Base-by-base conservation (phyloP, 1,140 invertebrate species). In the Penaeus chinensis region DNA sequence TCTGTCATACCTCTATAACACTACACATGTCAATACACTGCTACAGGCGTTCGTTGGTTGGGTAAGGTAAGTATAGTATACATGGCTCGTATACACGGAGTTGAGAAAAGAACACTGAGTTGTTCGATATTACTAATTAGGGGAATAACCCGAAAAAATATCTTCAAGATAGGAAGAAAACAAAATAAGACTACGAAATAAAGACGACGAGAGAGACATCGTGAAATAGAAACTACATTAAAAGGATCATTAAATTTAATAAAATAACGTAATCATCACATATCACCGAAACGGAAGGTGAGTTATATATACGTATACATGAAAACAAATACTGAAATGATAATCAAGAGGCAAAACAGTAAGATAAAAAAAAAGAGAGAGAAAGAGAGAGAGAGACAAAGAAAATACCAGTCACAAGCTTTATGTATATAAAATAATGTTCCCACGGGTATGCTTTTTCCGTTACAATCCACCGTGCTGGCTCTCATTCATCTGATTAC, bases 31-130 rank as follows among this genome's bases (percentile, higher is more conserved):
- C 76, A 80, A 83, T 87, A 87, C 86, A 87, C 80, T 87, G 86
- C 86, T 87, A 87, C 86, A 87, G 86, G 86, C 86, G 77, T 87
- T 87, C 86, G 86, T 87, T 87, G 86, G 86, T 87, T 87, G 86
- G 81, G 86, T 87, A 87, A 82, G 86, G 78, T 87, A 87, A 87
- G 86, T 87, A 82, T 87, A 87, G 86, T 87, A 87, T 87, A 87
- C 86, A 87, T 74, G 80, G 86, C 71, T 87, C 86, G 86, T 87
- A 87, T 87, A 87, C 85, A 87, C 60, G 86, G 86, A 87, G 86
- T 87, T 87, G 22, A 79, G 37, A 87, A 87, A 82, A 69, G 82
- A 87, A 87, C 86, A 87, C 86, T 87, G 86, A 83, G 86, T 87
- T 54, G 71, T 78, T 81, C 74, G 76, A 82, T 87, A 87, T 87